phyloP scores from a whole-genome alignment of 1,140 invertebrate genomes.

The Cherax quadricarinatus region DNA sequence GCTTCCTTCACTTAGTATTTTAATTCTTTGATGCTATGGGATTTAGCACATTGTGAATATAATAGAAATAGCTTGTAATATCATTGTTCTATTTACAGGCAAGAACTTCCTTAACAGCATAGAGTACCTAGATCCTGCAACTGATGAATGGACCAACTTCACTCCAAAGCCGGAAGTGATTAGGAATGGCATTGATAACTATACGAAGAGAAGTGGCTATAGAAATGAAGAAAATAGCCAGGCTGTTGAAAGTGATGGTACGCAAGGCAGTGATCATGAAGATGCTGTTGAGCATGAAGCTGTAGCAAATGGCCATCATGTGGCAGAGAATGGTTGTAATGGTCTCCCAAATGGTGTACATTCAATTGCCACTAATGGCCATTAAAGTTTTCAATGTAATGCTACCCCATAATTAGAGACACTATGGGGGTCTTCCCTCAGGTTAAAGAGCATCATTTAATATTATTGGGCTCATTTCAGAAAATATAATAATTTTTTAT shows the following conservation, averaged over 20 bases:
- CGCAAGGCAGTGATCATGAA: not conserved
- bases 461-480: not conserved
- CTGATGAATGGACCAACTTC: constrained; percentile 83
- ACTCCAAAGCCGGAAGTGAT: constrained; percentile 70
- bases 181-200: not conserved
- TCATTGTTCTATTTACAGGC: constrained; percentile 75
- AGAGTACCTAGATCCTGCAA: constrained; percentile 85
- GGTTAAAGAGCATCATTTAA: constrained; percentile 5
- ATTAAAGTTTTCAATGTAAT: not conserved
- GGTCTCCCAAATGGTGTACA: constrained; percentile 23
- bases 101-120: constrained; percentile 90
- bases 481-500: not conserved
- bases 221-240: not conserved
- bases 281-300: not conserved
- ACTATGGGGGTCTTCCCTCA: constrained; percentile 9
- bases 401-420: not conserved
- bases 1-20: not conserved
- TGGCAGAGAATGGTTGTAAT: constrained; percentile 52
- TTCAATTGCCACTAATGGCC: constrained; percentile 20
- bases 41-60: not conserved
- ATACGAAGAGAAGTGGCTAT: not conserved
- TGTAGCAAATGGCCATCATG: constrained; percentile 6
- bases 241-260: not conserved
- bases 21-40: not conserved
- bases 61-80: not conserved